These are phyloP conservation scores for Strigamia maritima DNA, from an alignment of 2,888 invertebrate species.

Conservation along the genomic window DNA sequence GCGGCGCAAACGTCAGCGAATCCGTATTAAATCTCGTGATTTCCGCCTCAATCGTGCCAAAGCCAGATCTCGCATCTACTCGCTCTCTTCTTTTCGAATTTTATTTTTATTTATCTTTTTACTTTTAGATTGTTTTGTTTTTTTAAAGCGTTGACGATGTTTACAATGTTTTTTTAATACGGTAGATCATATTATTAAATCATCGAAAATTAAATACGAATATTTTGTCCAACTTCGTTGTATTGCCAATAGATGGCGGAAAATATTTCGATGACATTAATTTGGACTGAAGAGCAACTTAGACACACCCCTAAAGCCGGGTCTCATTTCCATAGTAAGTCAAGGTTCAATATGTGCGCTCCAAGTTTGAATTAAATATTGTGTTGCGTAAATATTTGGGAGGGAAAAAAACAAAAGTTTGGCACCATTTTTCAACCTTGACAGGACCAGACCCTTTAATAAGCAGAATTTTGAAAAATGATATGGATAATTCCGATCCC, in stretches of 20 bases:
- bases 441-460: background rate
- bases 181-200: too few species aligned
- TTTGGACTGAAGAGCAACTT: too few species aligned
- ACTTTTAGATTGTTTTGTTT: background rate
- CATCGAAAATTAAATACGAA: too few species aligned
- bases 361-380: too few species aligned
- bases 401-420: background rate
- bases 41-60: conserved; percentile 31
- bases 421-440: background rate
- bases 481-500: background rate
- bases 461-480: background rate
- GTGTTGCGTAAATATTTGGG: background rate
- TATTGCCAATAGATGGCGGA: too few species aligned
- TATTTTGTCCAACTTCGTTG: too few species aligned
- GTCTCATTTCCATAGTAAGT: too few species aligned
- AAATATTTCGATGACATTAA: too few species aligned
- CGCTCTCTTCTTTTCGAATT: background rate
- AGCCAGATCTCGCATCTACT: background rate
- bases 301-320: too few species aligned
- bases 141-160: background rate
- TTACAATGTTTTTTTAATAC: background rate
- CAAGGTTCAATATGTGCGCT: too few species aligned
- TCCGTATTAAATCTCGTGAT: conserved; percentile 30
- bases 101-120: background rate
- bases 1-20: conserved; percentile 34